Conservation (phyloP, 92 coral and sea anemone species). For the Phymanthus crucifer region DNA sequence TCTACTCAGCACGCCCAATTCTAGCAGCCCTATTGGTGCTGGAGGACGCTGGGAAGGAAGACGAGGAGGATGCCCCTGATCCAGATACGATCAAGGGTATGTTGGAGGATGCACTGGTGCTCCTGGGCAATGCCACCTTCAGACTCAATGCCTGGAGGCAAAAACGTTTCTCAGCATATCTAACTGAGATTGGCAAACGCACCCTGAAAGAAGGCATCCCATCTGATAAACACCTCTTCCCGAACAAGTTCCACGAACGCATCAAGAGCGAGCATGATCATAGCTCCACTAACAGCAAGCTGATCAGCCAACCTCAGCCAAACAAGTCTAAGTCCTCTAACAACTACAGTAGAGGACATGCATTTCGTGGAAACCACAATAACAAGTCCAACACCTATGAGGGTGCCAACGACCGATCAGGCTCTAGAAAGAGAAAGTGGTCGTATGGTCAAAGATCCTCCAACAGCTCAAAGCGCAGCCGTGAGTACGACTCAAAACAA, state of each 20-base stretch:
- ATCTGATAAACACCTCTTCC: conserved; percentile 43
- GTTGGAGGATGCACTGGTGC: conserved; percentile 53
- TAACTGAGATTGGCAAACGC: conserved; percentile 56
- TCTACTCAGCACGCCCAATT: conserved; percentile 49
- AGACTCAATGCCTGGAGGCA: conserved; percentile 56
- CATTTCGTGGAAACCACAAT: conserved; percentile 56
- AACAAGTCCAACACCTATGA: too few species aligned
- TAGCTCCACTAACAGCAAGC: too few species aligned
- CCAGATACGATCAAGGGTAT: conserved; percentile 45
- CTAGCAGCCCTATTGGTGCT: conserved; percentile 51
- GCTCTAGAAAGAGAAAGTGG: too few species aligned
- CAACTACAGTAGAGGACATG: conserved; percentile 24
- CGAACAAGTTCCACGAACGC: too few species aligned
- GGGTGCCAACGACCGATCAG: conserved; percentile 6
- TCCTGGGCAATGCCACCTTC: conserved; percentile 54
- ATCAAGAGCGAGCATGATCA: too few species aligned
- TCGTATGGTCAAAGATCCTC: too few species aligned
- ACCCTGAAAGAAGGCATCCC: conserved; percentile 50
- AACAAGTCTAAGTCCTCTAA: too few species aligned
- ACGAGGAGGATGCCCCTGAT: conserved; percentile 49
- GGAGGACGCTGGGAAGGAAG: conserved; percentile 33
- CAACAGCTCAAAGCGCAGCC: conserved; percentile 4
- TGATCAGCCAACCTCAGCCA: too few species aligned
- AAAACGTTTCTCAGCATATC: conserved; percentile 49
- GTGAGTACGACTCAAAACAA: conserved; percentile 3